Percentiles rank a stretch among this genome's conserved stretches.
Evolutionary conservation across 2,797 vertebrate species (phyloP).

Genomic region (Fringilla coelebs): DNA sequence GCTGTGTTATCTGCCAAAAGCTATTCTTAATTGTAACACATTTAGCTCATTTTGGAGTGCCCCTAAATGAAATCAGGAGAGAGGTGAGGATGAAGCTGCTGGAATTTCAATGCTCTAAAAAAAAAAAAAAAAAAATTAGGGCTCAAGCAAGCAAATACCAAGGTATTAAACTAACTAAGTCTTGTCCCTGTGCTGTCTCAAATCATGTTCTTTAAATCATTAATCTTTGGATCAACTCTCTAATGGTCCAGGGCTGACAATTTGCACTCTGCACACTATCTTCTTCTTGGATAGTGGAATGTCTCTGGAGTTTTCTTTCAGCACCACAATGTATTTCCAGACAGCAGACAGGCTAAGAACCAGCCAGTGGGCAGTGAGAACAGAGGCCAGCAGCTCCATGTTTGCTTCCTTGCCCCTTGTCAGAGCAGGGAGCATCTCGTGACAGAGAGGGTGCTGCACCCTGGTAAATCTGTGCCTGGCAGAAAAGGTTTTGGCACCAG

Average conservation of each 20-base stretch:
- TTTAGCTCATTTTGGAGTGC: neutral
- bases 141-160: neutral
- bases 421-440: neutral
- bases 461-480: neutral
- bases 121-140: neutral
- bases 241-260: neutral
- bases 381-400: neutral
- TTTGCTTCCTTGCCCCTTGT: fast-evolving
- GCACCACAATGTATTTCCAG: neutral
- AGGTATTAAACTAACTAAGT: neutral
- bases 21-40: neutral
- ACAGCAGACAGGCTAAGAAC: neutral
- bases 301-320: neutral
- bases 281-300: neutral
- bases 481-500: neutral
- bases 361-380: fast-evolving
- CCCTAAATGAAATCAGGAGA: neutral
- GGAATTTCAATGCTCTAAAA: neutral
- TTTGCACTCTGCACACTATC: neutral
- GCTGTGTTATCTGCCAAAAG: neutral
- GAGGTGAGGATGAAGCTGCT: neutral
- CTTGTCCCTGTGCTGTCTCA: neutral
- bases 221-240: neutral
- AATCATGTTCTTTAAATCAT: neutral
- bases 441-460: neutral